phyloP scores from a whole-genome alignment of 2,113 vertebrate species.

The Furnarius figulus region DNA sequence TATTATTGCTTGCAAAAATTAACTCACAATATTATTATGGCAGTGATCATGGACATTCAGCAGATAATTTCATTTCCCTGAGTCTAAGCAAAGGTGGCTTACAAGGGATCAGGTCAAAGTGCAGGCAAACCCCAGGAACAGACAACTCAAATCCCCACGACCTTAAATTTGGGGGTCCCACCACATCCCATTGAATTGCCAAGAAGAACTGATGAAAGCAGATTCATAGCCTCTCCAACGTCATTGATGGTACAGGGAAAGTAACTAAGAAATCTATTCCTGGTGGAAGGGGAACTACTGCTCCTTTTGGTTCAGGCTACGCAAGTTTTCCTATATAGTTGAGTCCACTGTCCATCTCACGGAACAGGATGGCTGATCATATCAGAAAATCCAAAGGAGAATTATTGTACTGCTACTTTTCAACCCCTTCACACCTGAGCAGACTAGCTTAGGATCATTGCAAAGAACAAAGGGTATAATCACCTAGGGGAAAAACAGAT shows the following conservation, averaged over 20 bases:
- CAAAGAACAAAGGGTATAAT: not conserved
- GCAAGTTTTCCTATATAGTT: not conserved
- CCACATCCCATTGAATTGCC: accelerated
- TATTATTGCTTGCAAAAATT: not conserved
- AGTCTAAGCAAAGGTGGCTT: not conserved
- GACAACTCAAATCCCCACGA: not conserved
- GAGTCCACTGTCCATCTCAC: not conserved
- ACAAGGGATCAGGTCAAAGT: not conserved
- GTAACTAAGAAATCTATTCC: not conserved
- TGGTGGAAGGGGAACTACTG: accelerated
- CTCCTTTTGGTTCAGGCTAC: not conserved
- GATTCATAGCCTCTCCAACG: not conserved
- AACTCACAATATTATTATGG: not conserved
- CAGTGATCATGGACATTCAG: not conserved
- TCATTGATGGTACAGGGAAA: not conserved
- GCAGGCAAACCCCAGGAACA: accelerated
- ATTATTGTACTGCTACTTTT: not conserved
- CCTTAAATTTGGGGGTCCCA: not conserved
- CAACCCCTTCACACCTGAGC: not conserved
- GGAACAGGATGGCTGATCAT: not conserved
- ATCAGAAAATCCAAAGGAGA: not conserved
- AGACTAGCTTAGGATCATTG: not conserved
- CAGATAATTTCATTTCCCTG: not conserved
- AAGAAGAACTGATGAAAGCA: not conserved
- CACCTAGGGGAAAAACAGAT: not conserved